Conservation (phyloP, 2,113 vertebrate genomes). For the Lates calcarifer region DNA sequence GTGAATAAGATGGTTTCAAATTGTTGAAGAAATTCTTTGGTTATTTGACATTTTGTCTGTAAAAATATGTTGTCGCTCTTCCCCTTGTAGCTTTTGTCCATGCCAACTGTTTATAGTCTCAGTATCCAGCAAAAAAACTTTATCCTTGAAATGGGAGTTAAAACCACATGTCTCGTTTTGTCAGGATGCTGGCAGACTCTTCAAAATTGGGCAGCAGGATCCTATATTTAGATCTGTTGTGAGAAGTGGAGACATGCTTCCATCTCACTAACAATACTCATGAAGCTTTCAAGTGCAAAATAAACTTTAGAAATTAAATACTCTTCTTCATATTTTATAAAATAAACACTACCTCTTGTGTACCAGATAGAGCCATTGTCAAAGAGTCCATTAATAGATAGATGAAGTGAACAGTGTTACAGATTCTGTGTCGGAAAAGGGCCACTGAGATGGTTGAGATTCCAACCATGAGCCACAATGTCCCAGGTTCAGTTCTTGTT, state of each 20-base stretch:
- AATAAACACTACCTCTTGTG: no score
- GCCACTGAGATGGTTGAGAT: no score
- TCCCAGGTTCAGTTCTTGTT: no score
- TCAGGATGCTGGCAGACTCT: not conserved
- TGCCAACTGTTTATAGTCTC: not conserved
- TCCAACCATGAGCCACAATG: no score
- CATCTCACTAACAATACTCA: not conserved
- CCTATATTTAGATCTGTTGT: not conserved
- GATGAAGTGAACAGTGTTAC: not conserved
- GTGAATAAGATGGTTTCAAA: not conserved
- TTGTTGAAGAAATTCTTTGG: not conserved
- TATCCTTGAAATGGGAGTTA: not conserved
- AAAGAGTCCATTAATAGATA: not conserved
- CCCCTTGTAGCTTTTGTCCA: not conserved
- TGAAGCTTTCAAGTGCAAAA: not conserved
- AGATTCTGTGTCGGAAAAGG: not conserved
- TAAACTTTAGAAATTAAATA: not conserved
- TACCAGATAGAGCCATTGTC: not conserved
- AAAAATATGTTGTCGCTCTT: not conserved
- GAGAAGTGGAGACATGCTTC: not conserved
- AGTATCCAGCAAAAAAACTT: not conserved
- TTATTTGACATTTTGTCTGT: not conserved
- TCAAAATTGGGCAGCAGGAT: not conserved
- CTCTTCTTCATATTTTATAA: no score
- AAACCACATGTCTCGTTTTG: not conserved